Base-by-base conservation (phyloP, 1,140 invertebrate species). In the Gryllus bimaculatus region DNA sequence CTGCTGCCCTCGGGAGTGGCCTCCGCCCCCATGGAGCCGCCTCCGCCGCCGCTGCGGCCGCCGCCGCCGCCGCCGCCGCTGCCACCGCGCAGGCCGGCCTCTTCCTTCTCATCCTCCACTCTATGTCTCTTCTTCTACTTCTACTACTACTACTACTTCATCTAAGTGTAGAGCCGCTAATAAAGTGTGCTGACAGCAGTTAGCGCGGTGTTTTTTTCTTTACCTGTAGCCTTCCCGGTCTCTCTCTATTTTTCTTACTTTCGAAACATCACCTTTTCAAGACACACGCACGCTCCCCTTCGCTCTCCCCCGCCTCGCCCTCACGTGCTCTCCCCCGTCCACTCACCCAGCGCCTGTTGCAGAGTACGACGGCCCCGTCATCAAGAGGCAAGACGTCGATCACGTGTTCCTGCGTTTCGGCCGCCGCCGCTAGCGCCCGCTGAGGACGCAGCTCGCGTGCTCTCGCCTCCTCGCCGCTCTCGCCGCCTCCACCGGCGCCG, bases 341-440 rank as follows among this genome's bases (percentile, higher is more conserved):
- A n/a, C 85, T 86, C 10, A 84, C 83, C 21, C 81, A 84, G 7
- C 84, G 85, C 8, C 81, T 87, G 47, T 83, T 84, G 26, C 85
- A 66, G 54, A 10, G 10, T 66, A 13, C 54, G 54, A 18, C 10
- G 54, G 89, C 85, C 89, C 88, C 81, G 90, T 89, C 75, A 90
- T 91, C 78, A 94, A 94, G 84, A 88, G 93, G 78, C 92, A 94
- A 84, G 93, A 94, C 84, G 90, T 93, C 48, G 92, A 93, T 80
- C 93, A 94, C 85, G 92, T 93, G 76, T 94, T 94, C 85, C 88
- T 94, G 75, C 90, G 92, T 82, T 94, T 94, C 84, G 93, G 93
- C 66, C 89, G 91, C 84, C 89, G 92, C 83, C 88, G 88, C 83
- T 89, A 89, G 78, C 78, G 81, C 76, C n/a, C 39, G 18, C 73